Evolutionary conservation across 2,113 vertebrate species (phyloP).

Genomic region (Hippocampus comes): DNA sequence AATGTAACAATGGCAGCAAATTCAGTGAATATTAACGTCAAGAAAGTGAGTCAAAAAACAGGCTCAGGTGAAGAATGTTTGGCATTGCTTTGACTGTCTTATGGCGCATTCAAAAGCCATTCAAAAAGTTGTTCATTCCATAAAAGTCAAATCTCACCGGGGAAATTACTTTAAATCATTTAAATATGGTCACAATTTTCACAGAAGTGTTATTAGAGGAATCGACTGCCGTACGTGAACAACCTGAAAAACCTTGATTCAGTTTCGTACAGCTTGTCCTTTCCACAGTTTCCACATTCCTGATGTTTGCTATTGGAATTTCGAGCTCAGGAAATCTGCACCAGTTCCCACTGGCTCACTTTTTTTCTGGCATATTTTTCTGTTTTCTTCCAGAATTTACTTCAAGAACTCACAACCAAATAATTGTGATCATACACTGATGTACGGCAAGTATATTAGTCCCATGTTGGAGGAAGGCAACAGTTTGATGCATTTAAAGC

Average conservation of each 20-base stretch:
- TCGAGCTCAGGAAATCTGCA: slow-evolving; percentile 26
- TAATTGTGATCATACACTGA: neutral
- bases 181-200: neutral
- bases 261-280: neutral
- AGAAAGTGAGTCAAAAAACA: neutral
- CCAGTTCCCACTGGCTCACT: slow-evolving; percentile 20
- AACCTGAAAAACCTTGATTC: neutral
- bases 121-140: neutral
- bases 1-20: neutral
- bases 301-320: slow-evolving; percentile 19
- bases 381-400: slow-evolving; percentile 13
- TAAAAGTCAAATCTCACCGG: neutral
- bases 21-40: neutral
- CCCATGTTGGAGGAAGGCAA: neutral
- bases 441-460: neutral
- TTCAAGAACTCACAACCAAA: neutral
- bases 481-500: neutral
- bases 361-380: slow-evolving; percentile 40
- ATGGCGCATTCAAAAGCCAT: neutral
- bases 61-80: neutral
- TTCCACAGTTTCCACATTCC: slow-evolving; percentile 32
- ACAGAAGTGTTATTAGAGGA: neutral
- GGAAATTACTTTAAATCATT: neutral
- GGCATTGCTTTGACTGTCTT: neutral
- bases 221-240: neutral